These are phyloP conservation scores for Dromiciops gliroides DNA, from an alignment of 2,113 vertebrate species.

Conservation along the genomic window DNA sequence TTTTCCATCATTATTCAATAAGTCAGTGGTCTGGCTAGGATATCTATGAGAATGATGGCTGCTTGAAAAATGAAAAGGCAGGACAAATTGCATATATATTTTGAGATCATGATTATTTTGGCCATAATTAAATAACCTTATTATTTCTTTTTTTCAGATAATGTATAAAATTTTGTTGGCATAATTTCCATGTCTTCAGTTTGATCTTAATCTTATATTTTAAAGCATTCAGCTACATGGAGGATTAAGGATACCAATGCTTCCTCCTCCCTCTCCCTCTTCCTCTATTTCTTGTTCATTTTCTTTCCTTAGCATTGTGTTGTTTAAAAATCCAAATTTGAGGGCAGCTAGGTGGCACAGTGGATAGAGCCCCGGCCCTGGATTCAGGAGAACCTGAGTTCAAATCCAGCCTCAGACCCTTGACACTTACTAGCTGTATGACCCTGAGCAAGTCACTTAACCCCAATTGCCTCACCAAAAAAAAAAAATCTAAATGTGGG, in stretches of 20 bases:
- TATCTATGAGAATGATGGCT: constrained; percentile 5
- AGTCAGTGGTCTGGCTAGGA: background rate
- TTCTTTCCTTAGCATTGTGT: background rate
- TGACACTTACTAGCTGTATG: too few species aligned
- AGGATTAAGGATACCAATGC: background rate
- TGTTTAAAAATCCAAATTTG: too few species aligned
- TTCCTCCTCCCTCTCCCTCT: background rate
- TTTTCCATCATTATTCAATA: background rate
- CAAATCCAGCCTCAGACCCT: too few species aligned
- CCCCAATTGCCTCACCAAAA: too few species aligned
- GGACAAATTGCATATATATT: background rate
- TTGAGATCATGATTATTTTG: background rate
- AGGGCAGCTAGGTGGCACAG: too few species aligned
- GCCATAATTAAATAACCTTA: constrained; percentile 25
- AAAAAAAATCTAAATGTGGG: too few species aligned
- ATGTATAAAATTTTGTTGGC: constrained; percentile 33
- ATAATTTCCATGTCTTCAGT: background rate
- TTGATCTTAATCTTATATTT: constrained; percentile 25
- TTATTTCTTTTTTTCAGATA: background rate
- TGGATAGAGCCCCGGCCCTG: too few species aligned
- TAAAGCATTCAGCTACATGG: background rate
- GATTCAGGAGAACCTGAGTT: too few species aligned
- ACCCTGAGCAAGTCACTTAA: too few species aligned
- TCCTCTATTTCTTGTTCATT: background rate
- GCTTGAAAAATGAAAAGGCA: background rate